Conservation (phyloP, 2,113 vertebrate genomes). For the Cheilinus undulatus region DNA sequence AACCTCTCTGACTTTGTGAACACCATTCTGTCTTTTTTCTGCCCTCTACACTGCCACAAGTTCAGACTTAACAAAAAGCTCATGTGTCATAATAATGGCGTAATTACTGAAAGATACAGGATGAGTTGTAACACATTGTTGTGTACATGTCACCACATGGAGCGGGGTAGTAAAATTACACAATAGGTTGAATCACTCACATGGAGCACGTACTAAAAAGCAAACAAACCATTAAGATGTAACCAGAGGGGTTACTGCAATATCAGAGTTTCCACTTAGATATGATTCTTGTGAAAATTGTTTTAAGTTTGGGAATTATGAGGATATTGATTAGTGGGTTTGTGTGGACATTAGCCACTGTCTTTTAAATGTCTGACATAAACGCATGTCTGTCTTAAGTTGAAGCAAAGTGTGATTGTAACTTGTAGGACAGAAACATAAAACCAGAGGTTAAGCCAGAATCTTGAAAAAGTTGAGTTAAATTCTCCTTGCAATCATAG, state of each 20-base stretch:
- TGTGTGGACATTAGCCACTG: no score
- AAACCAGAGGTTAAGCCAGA: no score
- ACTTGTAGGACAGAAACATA: no score
- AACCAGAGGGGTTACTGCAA: neutral
- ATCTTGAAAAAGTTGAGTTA: no score
- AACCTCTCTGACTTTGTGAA: constrained; percentile 5
- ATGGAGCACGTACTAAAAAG: constrained; percentile 2
- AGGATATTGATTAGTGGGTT: no score
- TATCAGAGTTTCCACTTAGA: no score
- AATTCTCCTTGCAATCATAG: neutral
- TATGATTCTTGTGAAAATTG: no score
- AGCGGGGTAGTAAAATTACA: neutral
- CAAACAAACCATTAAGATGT: constrained; percentile 37
- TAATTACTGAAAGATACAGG: neutral
- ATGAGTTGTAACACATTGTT: no score
- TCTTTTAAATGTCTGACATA: no score
- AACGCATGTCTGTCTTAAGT: no score
- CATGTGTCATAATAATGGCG: neutral
- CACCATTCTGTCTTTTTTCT: neutral
- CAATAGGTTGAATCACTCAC: neutral
- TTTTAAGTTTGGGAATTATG: no score
- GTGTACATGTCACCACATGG: neutral
- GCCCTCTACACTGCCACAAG: neutral
- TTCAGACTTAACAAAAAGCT: neutral
- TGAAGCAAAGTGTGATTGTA: no score